Evolutionary conservation across 2,113 vertebrate genomes (phyloP), one percentile per base, ranked within the genome.

Genomic region (Scopus umbretta): DNA sequence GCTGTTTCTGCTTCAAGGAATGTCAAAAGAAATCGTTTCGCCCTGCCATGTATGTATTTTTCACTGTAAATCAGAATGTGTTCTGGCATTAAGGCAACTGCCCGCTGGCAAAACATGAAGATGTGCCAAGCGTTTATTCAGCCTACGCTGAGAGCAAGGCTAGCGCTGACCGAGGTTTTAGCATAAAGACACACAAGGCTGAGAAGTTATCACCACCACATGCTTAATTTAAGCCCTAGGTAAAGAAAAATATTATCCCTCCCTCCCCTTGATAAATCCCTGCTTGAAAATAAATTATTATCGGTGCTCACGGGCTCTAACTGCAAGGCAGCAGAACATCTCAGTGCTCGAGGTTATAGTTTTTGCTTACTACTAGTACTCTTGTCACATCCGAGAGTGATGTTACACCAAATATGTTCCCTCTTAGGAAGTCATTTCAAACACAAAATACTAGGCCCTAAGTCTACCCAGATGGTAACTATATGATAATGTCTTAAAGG

Each of bases 1-100:
- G 97, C 96, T 98, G 97, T 94, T 86, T 93, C 90, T 74, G 75
- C 93, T 94, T 95, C 90, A 91, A 91, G 80, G 86, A 97, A 97
- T 52, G 81, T 88, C 91, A 85, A 42, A 97, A 85, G 92, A 95
- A 97, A 92, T 86, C 1, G 4, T 68, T 97, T 89, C 88, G 97
- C 90, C 81, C 76, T 95, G 80, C 88, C 81, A 50, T 47, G 70
- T 40, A 82, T 40, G 63, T 67, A 34, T 90, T 97, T 86, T 75
- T 85, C 80, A 80, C 56, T 50, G 58, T 67, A 70, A 91, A 49
- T 66, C 42, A 38, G 47, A 83, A 40, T 29, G 65, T 6, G 23
- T 82, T 81, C 87, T 55, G 63, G 53, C 18, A 49, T 56, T 59
- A 73, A 58, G 45, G 80, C 68, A 66, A 91, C 59, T 90, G 94